Percentiles rank a stretch among this genome's conserved stretches.
Conservation (phyloP, 2,888 invertebrate species). For the Ypsolopha scabrella region DNA sequence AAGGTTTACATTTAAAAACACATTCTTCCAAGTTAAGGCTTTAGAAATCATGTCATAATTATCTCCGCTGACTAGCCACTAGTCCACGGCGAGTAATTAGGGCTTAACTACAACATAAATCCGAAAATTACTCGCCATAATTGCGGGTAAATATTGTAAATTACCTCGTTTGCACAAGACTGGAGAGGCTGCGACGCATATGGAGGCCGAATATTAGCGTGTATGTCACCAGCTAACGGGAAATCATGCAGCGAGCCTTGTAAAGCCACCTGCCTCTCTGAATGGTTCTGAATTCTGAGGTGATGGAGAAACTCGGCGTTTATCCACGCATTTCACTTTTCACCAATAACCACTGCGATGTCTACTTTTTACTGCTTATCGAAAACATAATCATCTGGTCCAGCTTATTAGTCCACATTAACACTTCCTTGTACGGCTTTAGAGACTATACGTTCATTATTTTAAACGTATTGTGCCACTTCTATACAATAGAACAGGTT, state of each 20-base stretch:
- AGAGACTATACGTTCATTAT: conserved; percentile 37
- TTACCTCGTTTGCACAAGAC: conserved; percentile 22
- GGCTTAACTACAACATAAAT: conserved; percentile 36
- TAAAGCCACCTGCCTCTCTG: conserved; percentile 29
- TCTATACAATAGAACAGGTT: conserved; percentile 29
- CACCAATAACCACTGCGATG: conserved; percentile 16
- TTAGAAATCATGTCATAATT: background rate
- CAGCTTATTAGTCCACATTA: conserved; percentile 40
- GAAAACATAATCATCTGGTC: conserved; percentile 19
- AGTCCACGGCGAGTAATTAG: conserved; percentile 20
- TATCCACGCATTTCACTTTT: conserved; percentile 5
- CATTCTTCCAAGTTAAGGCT: background rate
- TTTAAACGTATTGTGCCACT: conserved; percentile 31
- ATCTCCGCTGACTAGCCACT: conserved; percentile 14
- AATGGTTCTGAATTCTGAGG: background rate
- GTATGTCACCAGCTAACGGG: conserved; percentile 35
- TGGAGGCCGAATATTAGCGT: conserved; percentile 29
- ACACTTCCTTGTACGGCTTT: conserved; percentile 44
- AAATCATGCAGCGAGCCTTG: conserved; percentile 33
- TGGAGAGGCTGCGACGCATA: conserved; percentile 7
- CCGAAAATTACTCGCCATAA: conserved; percentile 29
- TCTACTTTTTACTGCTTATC: conserved; percentile 5
- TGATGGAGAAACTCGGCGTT: background rate
- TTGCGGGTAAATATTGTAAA: conserved; percentile 33
- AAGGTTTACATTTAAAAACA: too few relatives aligned